Evolutionary conservation across 2,888 invertebrate genomes (phyloP).

Genomic region (Plemyria rubiginata): DNA sequence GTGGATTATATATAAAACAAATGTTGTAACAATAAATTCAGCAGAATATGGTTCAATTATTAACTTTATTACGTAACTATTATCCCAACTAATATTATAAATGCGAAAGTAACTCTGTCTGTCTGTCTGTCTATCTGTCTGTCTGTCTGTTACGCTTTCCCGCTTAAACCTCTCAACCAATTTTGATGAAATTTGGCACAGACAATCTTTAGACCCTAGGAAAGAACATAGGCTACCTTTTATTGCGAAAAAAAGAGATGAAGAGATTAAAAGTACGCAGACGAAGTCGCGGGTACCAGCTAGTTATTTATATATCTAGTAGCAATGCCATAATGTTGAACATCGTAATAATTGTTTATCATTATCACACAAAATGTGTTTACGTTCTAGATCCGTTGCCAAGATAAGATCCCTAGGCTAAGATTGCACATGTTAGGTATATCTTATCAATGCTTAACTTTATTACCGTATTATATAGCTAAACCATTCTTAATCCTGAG

Average conservation of each 20-base stretch:
- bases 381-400: constrained; percentile 4
- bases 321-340: not conserved
- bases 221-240: too few relatives aligned
- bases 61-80: too few relatives aligned
- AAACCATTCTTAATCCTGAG: constrained; percentile 54
- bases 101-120: too few relatives aligned
- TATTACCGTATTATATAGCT: constrained; percentile 49
- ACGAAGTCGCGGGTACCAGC: too few relatives aligned
- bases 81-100: too few relatives aligned
- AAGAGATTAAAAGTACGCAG: too few relatives aligned
- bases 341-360: constrained; percentile 5
- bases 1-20: not conserved
- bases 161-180: too few relatives aligned
- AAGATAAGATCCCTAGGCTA: constrained; percentile 13
- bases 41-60: not conserved
- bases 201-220: too few relatives aligned
- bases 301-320: not conserved
- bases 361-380: constrained; percentile 16
- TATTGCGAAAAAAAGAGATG: too few relatives aligned
- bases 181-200: too few relatives aligned
- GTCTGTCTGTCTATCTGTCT: too few relatives aligned
- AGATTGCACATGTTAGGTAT: constrained; percentile 12
- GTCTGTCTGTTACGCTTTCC: too few relatives aligned
- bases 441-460: constrained; percentile 46
- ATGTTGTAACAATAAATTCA: not conserved